Evolutionary conservation across 2,888 invertebrate species (phyloP).

Genomic region (Rhamnusium bicolor): DNA sequence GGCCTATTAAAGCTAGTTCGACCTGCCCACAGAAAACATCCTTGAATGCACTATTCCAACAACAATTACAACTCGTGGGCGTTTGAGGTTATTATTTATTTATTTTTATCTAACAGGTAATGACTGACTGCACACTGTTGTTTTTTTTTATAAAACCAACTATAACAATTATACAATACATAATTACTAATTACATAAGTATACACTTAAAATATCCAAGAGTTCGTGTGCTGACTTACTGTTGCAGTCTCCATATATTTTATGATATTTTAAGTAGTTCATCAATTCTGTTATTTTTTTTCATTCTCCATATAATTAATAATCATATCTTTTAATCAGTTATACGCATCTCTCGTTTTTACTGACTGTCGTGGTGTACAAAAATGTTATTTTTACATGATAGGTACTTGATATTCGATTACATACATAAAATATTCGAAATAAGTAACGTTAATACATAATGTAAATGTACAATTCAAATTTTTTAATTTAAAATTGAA

Average conservation of each 20-base stretch:
- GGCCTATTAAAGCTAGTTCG: conserved; percentile 32
- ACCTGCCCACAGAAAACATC: conserved; percentile 36
- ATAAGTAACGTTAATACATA: conserved; percentile 7
- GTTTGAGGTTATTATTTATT: conserved; percentile 44
- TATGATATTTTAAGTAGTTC: no score
- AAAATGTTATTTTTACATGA: background rate
- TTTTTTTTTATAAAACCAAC: background rate
- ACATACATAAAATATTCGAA: conserved; percentile 10
- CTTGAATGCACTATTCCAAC: conserved; percentile 34
- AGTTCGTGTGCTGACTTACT: background rate
- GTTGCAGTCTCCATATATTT: background rate
- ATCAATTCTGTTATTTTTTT: no score
- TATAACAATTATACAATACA: no score
- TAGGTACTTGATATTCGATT: background rate
- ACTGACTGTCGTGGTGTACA: background rate
- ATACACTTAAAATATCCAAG: background rate
- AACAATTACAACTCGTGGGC: conserved; percentile 43
- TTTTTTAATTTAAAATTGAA: conserved; percentile 12
- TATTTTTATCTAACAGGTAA: background rate
- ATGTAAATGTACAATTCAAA: conserved; percentile 10
- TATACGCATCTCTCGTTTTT: background rate
- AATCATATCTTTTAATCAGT: background rate
- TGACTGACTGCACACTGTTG: background rate
- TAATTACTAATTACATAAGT: background rate
- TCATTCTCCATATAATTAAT: background rate